Conservation (phyloP, 2,888 invertebrate genomes). For the Colletes collaris region DNA sequence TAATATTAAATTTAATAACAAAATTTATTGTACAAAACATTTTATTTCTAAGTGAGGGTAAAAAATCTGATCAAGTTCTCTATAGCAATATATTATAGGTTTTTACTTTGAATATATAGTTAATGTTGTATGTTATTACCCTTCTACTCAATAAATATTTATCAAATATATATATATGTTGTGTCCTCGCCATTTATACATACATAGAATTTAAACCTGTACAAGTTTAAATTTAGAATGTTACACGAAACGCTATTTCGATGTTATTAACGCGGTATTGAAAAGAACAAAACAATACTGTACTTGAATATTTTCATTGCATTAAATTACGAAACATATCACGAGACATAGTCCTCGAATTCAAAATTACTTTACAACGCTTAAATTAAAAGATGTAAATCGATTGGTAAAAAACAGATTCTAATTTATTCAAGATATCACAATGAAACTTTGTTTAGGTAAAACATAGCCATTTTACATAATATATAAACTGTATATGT, state of each 20-base stretch:
- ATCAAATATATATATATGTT: constrained; percentile 44
- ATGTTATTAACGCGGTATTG: background rate
- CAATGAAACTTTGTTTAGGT: constrained; percentile 79
- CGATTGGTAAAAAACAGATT: constrained; percentile 58
- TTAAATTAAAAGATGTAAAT: constrained; percentile 13
- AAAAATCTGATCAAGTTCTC: constrained; percentile 58
- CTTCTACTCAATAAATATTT: constrained; percentile 61
- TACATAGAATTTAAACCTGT: background rate
- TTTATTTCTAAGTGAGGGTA: constrained; percentile 69
- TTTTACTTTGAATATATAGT: constrained; percentile 59
- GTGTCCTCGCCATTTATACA: constrained; percentile 7
- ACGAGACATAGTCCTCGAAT: background rate
- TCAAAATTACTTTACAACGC: background rate
- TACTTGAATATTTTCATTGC: background rate
- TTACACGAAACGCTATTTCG: background rate
- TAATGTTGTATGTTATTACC: constrained; percentile 61
- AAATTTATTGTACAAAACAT: constrained; percentile 74
- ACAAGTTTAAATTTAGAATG: background rate
- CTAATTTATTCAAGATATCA: constrained; percentile 78
- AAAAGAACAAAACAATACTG: background rate
- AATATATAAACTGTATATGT: constrained; percentile 72
- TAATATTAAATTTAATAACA: constrained; percentile 45
- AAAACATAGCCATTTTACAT: constrained; percentile 76
- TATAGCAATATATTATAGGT: constrained; percentile 57
- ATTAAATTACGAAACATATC: background rate